phyloP scores from a whole-genome alignment of 2,797 vertebrate species.

The Luscinia luscinia region DNA sequence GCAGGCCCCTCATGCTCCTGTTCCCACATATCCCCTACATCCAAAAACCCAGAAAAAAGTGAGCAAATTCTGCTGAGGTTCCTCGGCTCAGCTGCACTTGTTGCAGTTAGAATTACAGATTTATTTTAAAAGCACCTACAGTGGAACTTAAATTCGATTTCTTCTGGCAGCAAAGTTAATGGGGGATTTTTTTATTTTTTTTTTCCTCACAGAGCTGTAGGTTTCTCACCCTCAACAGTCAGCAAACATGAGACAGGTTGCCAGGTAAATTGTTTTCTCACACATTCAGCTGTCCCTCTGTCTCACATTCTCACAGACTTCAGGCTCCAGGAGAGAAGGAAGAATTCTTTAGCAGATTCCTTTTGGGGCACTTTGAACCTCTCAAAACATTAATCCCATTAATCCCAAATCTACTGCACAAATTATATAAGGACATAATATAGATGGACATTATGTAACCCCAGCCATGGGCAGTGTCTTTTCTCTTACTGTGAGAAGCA shows the following conservation, averaged over 20 bases:
- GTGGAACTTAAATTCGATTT: slow-evolving; percentile 1
- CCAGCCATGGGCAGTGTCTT: neutral
- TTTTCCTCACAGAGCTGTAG: neutral
- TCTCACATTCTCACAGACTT: neutral
- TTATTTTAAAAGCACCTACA: slow-evolving; percentile 13
- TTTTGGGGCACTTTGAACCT: neutral
- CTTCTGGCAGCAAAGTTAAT: slow-evolving; percentile 12
- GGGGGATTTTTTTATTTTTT: neutral
- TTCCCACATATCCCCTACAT: slow-evolving; percentile 34
- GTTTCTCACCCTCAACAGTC: slow-evolving; percentile 14
- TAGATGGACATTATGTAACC: neutral
- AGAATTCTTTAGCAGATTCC: neutral
- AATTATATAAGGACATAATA: neutral
- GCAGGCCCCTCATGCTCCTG: slow-evolving; percentile 9
- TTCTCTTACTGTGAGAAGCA: neutral
- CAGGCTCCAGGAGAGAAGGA: neutral
- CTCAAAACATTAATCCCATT: neutral
- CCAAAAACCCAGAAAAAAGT: slow-evolving; percentile 35
- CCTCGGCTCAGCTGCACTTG: neutral
- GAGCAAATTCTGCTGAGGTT: slow-evolving; percentile 19
- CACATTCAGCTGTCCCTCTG: neutral
- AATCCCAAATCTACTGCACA: neutral
- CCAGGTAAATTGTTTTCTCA: neutral
- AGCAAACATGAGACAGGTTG: neutral
- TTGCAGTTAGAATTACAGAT: slow-evolving; percentile 17